A percentile compares a stretch with the other conserved stretches of the same genome.
phyloP scores from a whole-genome alignment of 2,888 invertebrate species.

The Tachina lurida region DNA sequence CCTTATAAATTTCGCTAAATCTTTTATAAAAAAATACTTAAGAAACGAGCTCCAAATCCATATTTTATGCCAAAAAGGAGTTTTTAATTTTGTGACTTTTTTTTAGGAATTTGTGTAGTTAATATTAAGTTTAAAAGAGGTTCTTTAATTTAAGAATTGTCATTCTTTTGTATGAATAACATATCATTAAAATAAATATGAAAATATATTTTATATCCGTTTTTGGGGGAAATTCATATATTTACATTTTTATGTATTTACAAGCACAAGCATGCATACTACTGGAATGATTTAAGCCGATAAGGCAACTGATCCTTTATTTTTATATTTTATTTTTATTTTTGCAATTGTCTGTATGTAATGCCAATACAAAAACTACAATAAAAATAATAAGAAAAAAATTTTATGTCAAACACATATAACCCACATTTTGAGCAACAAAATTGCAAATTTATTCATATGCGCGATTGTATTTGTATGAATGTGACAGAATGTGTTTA shows the following conservation, averaged over 20 bases:
- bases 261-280: not conserved
- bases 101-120: too few relatives aligned
- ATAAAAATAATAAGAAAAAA: constrained; percentile 4
- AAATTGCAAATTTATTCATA: constrained; percentile 54
- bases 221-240: constrained; percentile 14
- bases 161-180: constrained; percentile 11
- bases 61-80: too few relatives aligned
- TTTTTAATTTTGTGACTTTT: too few relatives aligned
- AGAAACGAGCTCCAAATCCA: too few relatives aligned
- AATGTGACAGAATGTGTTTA: not conserved
- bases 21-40: too few relatives aligned
- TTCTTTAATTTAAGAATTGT: not conserved
- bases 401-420: not conserved
- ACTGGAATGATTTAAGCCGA: constrained; percentile 24
- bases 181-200: constrained; percentile 2
- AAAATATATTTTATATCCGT: not conserved
- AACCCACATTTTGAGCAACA: constrained; percentile 44
- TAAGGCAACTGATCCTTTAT: constrained; percentile 30
- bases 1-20: too few relatives aligned
- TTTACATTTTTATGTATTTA: constrained; percentile 12
- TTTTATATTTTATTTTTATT: not conserved
- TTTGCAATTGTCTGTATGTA: constrained; percentile 3
- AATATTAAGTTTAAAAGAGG: not conserved
- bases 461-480: not conserved
- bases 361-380: not conserved